Percentiles rank a stretch among this genome's conserved stretches.
These are phyloP conservation scores for Sarcophaga caerulescens DNA, from an alignment of 2,888 invertebrate species.

Conservation along the genomic window DNA sequence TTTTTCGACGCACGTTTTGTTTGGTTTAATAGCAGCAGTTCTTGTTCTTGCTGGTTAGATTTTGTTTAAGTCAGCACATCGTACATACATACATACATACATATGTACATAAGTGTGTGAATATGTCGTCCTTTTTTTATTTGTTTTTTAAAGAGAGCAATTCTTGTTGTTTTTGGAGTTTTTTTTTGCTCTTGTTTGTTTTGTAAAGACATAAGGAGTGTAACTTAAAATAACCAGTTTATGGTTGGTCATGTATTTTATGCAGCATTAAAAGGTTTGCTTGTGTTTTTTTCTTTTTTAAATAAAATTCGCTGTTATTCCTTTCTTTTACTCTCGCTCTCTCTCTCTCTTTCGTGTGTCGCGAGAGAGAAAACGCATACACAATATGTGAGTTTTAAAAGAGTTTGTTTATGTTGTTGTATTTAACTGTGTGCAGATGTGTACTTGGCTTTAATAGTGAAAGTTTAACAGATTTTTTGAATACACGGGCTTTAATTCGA, in stretches of 20 bases:
- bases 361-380: neutral
- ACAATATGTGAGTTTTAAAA: neutral
- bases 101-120: neutral
- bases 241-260: slow-evolving; percentile 45
- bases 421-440: neutral
- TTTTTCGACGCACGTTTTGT: slow-evolving; percentile 3
- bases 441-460: slow-evolving; percentile 46
- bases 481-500: neutral
- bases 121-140: neutral
- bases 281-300: neutral
- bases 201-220: neutral
- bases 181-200: neutral
- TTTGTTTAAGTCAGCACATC: slow-evolving; percentile 5
- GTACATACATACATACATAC: neutral
- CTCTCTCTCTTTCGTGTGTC: neutral
- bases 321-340: neutral
- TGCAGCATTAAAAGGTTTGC: neutral
- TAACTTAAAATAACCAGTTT: slow-evolving; percentile 31
- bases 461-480: slow-evolving; percentile 31
- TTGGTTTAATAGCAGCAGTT: neutral
- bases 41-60: neutral
- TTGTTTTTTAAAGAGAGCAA: neutral
- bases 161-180: neutral
- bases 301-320: slow-evolving; percentile 5
- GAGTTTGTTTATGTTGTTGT: neutral